Percentiles rank a stretch among this genome's conserved stretches.
phyloP scores from a whole-genome alignment of 2,888 invertebrate genomes.

The Ashinkailepas kermadecensis region DNA sequence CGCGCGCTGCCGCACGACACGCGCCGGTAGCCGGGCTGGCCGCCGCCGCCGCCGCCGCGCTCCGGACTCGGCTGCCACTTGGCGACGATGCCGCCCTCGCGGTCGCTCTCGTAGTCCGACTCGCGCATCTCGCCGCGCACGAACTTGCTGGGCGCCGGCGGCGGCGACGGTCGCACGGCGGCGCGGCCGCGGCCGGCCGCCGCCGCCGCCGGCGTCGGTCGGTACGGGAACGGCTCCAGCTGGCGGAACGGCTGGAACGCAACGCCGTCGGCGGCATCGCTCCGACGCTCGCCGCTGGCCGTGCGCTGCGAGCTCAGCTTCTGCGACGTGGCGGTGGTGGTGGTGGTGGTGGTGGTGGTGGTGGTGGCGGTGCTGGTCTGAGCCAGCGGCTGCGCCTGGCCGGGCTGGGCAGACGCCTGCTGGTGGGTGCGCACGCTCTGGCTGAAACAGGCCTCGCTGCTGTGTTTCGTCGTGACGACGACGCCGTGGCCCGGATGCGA shows the following conservation, averaged over 20 bases:
- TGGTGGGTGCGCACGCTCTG: neutral
- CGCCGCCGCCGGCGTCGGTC: conserved; percentile 37
- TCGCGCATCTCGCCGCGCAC: conserved; percentile 56
- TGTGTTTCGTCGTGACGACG: neutral
- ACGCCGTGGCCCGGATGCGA: no score
- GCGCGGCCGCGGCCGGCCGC: neutral
- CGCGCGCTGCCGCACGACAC: neutral
- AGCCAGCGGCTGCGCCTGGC: neutral
- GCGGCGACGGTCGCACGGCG: conserved; percentile 42
- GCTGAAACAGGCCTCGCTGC: neutral
- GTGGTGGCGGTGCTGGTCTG: neutral
- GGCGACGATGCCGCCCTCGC: conserved; percentile 50
- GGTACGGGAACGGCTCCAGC: conserved; percentile 45
- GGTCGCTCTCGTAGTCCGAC: conserved; percentile 65
- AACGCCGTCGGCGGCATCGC: neutral
- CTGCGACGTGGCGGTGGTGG: neutral
- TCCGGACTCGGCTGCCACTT: conserved; percentile 52
- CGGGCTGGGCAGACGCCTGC: neutral
- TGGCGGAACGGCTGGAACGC: conserved; percentile 39
- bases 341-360: neutral
- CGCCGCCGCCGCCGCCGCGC: conserved; percentile 25
- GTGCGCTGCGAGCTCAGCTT: conserved; percentile 28
- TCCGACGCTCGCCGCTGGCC: neutral
- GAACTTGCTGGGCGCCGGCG: conserved; percentile 58
- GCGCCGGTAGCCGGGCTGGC: conserved; percentile 27